phyloP scores from a whole-genome alignment of 2,113 vertebrate genomes.

The Bombycilla garrulus region DNA sequence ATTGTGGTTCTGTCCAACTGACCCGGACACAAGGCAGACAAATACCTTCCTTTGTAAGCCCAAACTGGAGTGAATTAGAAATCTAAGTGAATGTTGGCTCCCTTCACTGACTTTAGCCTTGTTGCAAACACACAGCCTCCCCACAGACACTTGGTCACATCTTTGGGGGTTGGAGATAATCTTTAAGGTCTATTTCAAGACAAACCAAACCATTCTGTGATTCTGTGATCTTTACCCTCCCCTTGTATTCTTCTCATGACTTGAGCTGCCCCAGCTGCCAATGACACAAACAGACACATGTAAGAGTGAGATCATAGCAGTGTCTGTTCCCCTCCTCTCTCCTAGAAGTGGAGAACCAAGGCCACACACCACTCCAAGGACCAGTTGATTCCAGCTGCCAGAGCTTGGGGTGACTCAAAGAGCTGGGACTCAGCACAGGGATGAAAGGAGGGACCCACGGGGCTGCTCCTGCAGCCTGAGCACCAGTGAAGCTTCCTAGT shows the following conservation, averaged over 20 bases:
- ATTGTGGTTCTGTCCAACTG: background rate
- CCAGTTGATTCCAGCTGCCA: background rate
- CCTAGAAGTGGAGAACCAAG: background rate
- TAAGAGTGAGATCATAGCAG: background rate
- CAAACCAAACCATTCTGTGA: background rate
- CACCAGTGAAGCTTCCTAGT: background rate
- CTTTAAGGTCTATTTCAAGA: background rate
- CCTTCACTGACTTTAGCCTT: background rate
- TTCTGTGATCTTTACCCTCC: background rate
- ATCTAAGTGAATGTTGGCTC: background rate
- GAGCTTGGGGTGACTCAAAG: accelerated
- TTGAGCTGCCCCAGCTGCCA: background rate
- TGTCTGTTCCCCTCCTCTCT: background rate
- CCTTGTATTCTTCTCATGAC: background rate
- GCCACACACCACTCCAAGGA: background rate
- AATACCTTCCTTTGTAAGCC: background rate
- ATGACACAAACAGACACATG: background rate
- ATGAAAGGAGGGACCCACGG: accelerated
- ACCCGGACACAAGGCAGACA: background rate
- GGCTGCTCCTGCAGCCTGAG: background rate
- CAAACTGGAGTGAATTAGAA: background rate
- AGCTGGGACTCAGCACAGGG: background rate
- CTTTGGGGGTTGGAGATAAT: background rate
- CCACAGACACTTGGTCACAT: background rate
- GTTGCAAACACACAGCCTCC: background rate